A percentile compares a stretch with the other conserved stretches of the same genome.
These are phyloP conservation scores for Pygocentrus nattereri DNA, from an alignment of 2,797 vertebrate genomes.

Conservation along the genomic window DNA sequence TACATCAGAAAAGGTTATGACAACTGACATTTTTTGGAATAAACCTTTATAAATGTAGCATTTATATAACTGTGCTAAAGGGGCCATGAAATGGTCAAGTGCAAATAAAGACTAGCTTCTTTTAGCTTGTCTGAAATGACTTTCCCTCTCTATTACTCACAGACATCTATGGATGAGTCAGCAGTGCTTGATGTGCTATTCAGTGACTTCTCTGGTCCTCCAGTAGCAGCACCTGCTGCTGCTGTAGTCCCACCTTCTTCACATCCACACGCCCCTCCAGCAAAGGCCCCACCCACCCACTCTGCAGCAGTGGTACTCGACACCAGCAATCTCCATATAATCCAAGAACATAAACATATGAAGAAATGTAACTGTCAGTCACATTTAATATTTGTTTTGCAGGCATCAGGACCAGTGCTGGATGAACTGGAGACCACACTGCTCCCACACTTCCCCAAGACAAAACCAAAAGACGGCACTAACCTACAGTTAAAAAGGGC, in stretches of 20 bases:
- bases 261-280: constrained; percentile 2
- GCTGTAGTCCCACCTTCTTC: constrained; percentile 25
- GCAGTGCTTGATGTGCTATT: constrained; percentile 76
- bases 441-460: constrained; percentile 59
- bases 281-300: no score
- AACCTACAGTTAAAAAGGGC: no score
- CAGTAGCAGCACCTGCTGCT: constrained; percentile 16
- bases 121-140: neutral
- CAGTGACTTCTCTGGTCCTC: constrained; percentile 66
- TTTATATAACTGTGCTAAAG: no score
- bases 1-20: no score
- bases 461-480: constrained; percentile 70
- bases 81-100: neutral
- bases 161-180: constrained; percentile 71
- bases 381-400: constrained; percentile 24
- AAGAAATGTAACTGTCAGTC: neutral
- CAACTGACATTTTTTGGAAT: no score
- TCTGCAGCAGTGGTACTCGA: constrained; percentile 11
- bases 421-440: constrained; percentile 68
- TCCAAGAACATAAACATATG: no score
- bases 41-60: no score
- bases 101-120: neutral
- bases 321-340: neutral
- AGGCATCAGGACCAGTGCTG: constrained; percentile 60
- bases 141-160: constrained; percentile 28